A percentile compares a stretch with the other conserved stretches of the same genome.
Conservation (phyloP, 2,113 vertebrate species). For the Alligator sinensis region DNA sequence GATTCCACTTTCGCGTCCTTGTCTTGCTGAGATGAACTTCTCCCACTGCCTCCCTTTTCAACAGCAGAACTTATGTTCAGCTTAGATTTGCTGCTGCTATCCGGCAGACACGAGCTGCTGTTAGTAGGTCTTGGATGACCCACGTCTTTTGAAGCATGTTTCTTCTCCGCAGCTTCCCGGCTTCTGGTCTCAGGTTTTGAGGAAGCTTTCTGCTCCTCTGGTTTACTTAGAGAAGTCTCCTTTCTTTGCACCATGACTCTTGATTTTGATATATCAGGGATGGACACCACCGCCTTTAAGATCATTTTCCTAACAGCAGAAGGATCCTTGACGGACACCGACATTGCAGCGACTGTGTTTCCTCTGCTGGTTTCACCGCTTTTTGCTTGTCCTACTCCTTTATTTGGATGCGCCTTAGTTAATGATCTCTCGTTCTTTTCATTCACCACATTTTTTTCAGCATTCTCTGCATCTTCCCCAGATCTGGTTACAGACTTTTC, state of each 20-base stretch:
- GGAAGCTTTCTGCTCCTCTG: slow-evolving; percentile 62
- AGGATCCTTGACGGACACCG: not conserved
- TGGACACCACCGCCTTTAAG: slow-evolving; percentile 40
- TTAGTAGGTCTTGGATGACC: not conserved
- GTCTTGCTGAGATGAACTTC: slow-evolving; percentile 64
- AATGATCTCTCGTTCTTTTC: not conserved
- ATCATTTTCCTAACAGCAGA: not conserved
- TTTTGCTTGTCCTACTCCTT: slow-evolving; percentile 36
- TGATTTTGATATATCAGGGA: slow-evolving; percentile 54
- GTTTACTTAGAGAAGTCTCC: not conserved
- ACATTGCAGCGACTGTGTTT: rapidly evolving
- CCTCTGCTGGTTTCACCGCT: not conserved
- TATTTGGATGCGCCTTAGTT: slow-evolving; percentile 14
- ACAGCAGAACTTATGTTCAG: not conserved
- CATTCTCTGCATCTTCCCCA: not conserved
- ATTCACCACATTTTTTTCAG: not conserved
- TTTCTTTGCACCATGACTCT: slow-evolving; percentile 14
- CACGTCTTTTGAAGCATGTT: not conserved
- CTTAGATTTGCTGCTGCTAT: slow-evolving; percentile 54
- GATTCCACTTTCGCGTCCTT: slow-evolving; percentile 73
- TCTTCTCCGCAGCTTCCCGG: slow-evolving; percentile 58
- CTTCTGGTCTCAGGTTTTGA: slow-evolving; percentile 27
- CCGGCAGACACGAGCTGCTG: slow-evolving; percentile 32
- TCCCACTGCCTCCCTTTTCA: slow-evolving; percentile 65
- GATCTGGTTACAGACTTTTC: not conserved